phyloP scores from a whole-genome alignment of 2,113 vertebrate species.

The Meles meles region DNA sequence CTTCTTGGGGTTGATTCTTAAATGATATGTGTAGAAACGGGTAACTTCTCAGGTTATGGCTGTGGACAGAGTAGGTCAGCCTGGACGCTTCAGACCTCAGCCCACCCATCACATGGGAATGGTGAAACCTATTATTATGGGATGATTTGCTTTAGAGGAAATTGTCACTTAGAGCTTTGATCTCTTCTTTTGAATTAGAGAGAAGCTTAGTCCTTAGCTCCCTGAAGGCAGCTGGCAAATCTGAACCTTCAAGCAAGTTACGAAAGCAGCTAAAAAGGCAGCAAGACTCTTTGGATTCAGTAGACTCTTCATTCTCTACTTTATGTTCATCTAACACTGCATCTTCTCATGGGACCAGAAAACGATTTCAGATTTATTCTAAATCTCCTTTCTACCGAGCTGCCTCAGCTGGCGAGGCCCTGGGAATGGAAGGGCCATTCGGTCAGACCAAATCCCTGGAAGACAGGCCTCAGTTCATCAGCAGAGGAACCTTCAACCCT shows the following conservation, averaged over 20 bases:
- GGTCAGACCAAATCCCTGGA: constrained; percentile 77
- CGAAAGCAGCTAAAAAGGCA: constrained; percentile 82
- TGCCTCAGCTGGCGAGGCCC: constrained; percentile 56
- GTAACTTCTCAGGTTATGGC: background rate
- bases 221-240: constrained; percentile 79
- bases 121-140: background rate
- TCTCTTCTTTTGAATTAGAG: constrained; percentile 79
- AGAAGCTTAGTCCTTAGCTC: constrained; percentile 82
- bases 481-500: constrained; percentile 93
- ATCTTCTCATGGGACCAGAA: constrained; percentile 85
- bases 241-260: constrained; percentile 81
- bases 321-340: constrained; percentile 80
- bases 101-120: background rate
- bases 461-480: constrained; percentile 91
- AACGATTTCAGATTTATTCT: constrained; percentile 91
- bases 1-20: background rate
- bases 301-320: constrained; percentile 80
- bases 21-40: background rate
- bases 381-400: constrained; percentile 87
- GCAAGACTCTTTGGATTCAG: constrained; percentile 83
- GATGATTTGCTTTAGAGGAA: background rate
- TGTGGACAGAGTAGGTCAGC: background rate
- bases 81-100: background rate
- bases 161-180: background rate
- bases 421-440: constrained; percentile 71